A percentile compares a stretch with the other conserved stretches of the same genome.
phyloP scores from a whole-genome alignment of 2,113 vertebrate species.

The Xiphias gladius region DNA sequence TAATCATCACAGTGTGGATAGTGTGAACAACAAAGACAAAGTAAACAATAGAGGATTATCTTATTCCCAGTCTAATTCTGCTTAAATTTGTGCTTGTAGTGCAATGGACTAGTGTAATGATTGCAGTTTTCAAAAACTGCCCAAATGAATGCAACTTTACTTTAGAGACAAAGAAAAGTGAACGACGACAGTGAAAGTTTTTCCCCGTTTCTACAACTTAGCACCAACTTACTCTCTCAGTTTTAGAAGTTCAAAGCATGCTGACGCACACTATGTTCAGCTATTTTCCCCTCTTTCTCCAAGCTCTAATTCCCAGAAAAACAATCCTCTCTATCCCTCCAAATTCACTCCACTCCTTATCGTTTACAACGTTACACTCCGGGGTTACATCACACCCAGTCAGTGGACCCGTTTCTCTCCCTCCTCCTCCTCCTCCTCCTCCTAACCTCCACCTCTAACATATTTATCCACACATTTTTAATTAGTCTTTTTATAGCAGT shows the following conservation, averaged over 20 bases:
- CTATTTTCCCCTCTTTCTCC: not conserved
- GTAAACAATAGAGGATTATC: constrained; percentile 16
- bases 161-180: not conserved
- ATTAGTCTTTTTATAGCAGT: constrained; percentile 80
- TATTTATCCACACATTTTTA: constrained; percentile 76
- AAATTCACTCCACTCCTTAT: not conserved
- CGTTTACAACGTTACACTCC: constrained; percentile 61
- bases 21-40: not conserved
- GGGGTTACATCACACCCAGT: constrained; percentile 73
- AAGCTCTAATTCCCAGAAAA: constrained; percentile 19
- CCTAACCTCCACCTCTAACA: constrained; percentile 51
- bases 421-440: constrained; percentile 11
- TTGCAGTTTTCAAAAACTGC: not conserved
- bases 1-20: constrained; percentile 26
- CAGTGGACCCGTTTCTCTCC: not conserved
- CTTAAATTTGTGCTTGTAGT: not conserved
- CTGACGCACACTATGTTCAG: not conserved
- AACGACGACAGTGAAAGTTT: not conserved
- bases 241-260: constrained; percentile 11
- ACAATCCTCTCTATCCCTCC: not conserved
- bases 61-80: not conserved
- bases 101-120: too few relatives aligned
- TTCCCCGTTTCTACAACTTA: not conserved
- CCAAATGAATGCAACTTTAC: not conserved
- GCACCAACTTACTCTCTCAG: not conserved